phyloP scores from a whole-genome alignment of 2,113 vertebrate species.

The Lagopus muta region DNA sequence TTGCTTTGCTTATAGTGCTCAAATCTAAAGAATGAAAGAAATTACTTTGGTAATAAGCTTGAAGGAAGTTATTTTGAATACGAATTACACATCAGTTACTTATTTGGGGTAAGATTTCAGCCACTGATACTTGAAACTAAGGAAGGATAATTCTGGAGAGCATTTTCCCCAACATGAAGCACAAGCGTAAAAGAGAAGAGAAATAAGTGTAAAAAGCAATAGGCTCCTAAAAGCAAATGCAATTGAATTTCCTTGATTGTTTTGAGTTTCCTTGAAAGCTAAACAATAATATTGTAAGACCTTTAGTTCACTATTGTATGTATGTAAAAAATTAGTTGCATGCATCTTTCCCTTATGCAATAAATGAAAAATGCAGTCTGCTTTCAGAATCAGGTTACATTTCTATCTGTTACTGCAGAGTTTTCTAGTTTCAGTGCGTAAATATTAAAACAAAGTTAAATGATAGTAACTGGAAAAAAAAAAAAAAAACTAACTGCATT shows the following conservation, averaged over 20 bases:
- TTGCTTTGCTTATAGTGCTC: not conserved
- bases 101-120: conserved; percentile 19
- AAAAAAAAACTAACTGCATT: not conserved
- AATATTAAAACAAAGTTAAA: not conserved
- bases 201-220: not conserved
- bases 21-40: not conserved
- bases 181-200: not conserved
- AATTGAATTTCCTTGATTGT: not conserved
- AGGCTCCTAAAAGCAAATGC: not conserved
- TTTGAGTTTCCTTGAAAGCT: not conserved
- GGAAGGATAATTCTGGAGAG: conserved; percentile 27
- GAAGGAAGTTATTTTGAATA: conserved; percentile 38
- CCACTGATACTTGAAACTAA: conserved; percentile 13
- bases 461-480: not conserved
- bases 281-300: not conserved
- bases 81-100: conserved; percentile 34
- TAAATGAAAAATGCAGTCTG: not conserved
- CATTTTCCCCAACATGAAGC: not conserved
- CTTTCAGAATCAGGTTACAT: not conserved
- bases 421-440: not conserved
- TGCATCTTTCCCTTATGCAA: not conserved
- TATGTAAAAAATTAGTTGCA: not conserved
- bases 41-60: conserved; percentile 36
- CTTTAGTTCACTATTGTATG: not conserved
- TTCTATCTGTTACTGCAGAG: not conserved